phyloP scores from a whole-genome alignment of 2,113 vertebrate genomes.

The Cyphotilapia sp. region DNA sequence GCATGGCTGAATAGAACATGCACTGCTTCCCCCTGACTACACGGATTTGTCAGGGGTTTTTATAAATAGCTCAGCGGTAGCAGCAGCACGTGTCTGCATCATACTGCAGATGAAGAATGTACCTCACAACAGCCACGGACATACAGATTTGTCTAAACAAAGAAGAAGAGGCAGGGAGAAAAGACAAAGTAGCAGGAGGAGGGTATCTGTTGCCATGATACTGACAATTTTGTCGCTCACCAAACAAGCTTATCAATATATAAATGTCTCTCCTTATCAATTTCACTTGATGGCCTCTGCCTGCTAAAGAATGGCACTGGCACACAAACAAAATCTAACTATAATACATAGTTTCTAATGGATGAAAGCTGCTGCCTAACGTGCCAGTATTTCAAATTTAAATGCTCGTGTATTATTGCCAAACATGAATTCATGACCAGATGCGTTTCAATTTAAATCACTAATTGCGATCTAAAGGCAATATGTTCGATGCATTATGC shows the following conservation, averaged over 20 bases:
- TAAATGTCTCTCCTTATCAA: background rate
- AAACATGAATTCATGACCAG: background rate
- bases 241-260: background rate
- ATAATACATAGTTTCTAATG: background rate
- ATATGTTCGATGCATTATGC: background rate
- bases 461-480: background rate
- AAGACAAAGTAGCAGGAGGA: background rate
- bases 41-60: conserved; percentile 67
- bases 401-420: background rate
- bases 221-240: background rate
- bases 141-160: conserved; percentile 15
- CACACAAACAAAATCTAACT: background rate
- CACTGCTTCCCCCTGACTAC: conserved; percentile 65
- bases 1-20: conserved; percentile 64
- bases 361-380: background rate
- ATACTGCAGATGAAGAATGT: conserved; percentile 12
- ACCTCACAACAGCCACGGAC: background rate
- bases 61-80: conserved; percentile 66
- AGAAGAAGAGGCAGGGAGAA: background rate
- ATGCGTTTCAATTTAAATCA: background rate
- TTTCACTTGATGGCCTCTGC: background rate
- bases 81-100: conserved; percentile 54
- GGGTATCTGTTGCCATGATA: background rate
- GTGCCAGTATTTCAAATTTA: background rate
- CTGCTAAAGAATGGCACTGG: background rate